phyloP scores from a whole-genome alignment of 2,888 invertebrate species.

The Ormyrus rosae region DNA sequence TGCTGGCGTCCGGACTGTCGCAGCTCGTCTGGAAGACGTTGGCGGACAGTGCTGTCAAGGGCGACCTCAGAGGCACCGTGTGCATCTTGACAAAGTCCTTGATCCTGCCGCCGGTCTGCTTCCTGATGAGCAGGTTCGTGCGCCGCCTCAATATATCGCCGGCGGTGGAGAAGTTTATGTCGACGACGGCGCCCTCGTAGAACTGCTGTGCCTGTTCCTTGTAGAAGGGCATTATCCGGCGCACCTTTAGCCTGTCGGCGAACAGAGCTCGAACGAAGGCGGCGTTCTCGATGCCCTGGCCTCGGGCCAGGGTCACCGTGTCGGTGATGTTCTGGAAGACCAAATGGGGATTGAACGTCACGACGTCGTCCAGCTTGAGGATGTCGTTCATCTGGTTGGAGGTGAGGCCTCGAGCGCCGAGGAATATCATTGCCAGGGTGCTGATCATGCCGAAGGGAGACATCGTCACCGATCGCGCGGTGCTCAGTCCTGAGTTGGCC shows the following conservation, averaged over 20 bases:
- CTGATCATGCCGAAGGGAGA: conserved; percentile 92
- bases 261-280: conserved; percentile 90
- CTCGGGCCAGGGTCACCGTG: conserved; percentile 82
- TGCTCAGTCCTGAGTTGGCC: conserved; percentile 82
- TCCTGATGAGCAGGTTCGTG: conserved; percentile 87
- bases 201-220: conserved; percentile 92
- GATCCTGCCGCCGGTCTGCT: conserved; percentile 87
- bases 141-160: conserved; percentile 89
- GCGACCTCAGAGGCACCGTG: conserved; percentile 84
- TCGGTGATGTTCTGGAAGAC: conserved; percentile 91
- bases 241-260: conserved; percentile 85
- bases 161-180: conserved; percentile 88
- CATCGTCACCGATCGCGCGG: conserved; percentile 86
- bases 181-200: conserved; percentile 91
- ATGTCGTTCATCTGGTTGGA: conserved; percentile 95
- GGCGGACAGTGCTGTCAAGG: conserved; percentile 87
- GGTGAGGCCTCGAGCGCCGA: conserved; percentile 90
- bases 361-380: conserved; percentile 89
- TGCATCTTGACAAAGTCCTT: conserved; percentile 86
- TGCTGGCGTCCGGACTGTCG: conserved; percentile 84
- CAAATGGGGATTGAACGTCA: conserved; percentile 92
- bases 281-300: conserved; percentile 86
- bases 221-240: conserved; percentile 89
- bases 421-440: conserved; percentile 92
- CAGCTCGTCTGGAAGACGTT: conserved; percentile 92